Conservation (phyloP, 2,113 vertebrate species). For the Bubo bubo region DNA sequence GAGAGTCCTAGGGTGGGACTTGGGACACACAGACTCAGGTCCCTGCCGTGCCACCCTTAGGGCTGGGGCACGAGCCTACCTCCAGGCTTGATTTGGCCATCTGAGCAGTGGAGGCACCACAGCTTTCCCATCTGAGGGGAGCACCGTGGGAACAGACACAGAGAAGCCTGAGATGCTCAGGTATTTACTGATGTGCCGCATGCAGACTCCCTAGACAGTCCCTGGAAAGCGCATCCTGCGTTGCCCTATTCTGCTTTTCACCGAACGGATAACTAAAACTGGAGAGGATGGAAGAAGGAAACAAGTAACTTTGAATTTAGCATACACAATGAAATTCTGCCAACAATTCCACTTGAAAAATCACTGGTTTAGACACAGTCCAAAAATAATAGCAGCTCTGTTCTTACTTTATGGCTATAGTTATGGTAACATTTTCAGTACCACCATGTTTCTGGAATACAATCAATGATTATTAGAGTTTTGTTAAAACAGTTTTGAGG, state of each 20-base stretch:
- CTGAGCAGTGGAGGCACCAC: background rate
- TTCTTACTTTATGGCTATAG: background rate
- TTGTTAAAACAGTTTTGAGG: background rate
- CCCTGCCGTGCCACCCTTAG: rapidly evolving
- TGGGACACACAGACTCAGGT: background rate
- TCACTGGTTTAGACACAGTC: background rate
- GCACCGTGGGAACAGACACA: rapidly evolving
- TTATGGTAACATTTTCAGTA: background rate
- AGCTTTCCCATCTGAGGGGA: background rate
- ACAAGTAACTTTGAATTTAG: background rate
- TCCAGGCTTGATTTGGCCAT: rapidly evolving
- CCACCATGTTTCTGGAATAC: background rate
- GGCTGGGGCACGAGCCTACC: background rate
- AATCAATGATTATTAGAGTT: background rate
- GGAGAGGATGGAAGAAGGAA: background rate
- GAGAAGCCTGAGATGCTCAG: background rate
- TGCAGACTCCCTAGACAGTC: rapidly evolving
- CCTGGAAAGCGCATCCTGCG: background rate
- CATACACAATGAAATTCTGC: background rate
- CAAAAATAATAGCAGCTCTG: conserved; percentile 1
- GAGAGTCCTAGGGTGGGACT: background rate
- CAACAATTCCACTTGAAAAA: background rate
- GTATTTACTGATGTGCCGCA: rapidly evolving
- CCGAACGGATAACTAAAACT: background rate
- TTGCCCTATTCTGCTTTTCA: background rate